Percentiles rank a stretch among this genome's conserved stretches.
Conservation (phyloP, 2,113 vertebrate genomes). For the Carlito syrichta region DNA sequence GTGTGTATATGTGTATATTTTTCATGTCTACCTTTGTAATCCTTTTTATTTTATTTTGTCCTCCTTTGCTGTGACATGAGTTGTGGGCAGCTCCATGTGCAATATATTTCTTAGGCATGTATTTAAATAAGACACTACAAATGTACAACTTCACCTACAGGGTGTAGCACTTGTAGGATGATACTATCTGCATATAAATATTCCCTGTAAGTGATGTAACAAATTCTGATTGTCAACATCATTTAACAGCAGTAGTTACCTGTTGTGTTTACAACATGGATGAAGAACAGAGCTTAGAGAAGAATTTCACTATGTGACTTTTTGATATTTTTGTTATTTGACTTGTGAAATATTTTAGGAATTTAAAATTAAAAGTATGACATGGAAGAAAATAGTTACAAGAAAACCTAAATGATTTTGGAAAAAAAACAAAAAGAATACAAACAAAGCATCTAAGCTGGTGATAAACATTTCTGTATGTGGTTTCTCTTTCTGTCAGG, state of each 20-base stretch:
- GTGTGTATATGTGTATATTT: conserved; percentile 32
- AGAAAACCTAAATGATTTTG: neutral
- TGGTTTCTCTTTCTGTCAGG: neutral
- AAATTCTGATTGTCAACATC: neutral
- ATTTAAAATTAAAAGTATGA: neutral
- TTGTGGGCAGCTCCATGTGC: conserved; percentile 86
- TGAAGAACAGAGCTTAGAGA: neutral
- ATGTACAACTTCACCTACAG: neutral
- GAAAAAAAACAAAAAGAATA: neutral
- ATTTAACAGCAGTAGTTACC: neutral
- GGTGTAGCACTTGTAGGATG: neutral
- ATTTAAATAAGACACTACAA: neutral
- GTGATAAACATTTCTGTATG: neutral
- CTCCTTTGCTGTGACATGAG: conserved; percentile 85
- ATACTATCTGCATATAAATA: neutral
- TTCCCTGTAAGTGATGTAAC: neutral
- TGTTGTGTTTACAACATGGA: neutral
- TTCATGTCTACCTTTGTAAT: conserved; percentile 84
- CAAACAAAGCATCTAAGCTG: neutral
- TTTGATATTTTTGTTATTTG: neutral
- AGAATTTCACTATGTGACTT: neutral
- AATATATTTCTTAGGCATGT: conserved; percentile 40
- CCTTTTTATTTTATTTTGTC: conserved; percentile 88
- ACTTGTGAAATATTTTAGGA: neutral
- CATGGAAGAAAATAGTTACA: neutral